These are phyloP conservation scores for Lycaon pictus DNA, from an alignment of 2,113 vertebrate genomes.

Conservation along the genomic window DNA sequence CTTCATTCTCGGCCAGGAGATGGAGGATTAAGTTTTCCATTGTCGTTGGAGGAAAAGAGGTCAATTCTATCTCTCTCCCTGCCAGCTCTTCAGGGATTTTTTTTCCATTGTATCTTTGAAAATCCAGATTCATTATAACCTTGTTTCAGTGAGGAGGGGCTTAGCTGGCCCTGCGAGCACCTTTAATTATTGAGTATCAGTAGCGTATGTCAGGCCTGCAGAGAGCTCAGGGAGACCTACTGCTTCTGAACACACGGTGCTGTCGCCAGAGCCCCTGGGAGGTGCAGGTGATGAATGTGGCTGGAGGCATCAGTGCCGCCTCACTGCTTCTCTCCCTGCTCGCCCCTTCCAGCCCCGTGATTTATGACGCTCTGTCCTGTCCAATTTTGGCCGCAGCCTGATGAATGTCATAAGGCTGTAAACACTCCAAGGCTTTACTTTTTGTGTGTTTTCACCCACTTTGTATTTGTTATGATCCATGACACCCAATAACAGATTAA, in stretches of 20 bases:
- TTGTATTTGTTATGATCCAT: slow-evolving; percentile 50
- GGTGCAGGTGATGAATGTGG: slow-evolving; percentile 1
- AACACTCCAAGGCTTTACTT: slow-evolving; percentile 42
- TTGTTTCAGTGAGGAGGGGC: background rate
- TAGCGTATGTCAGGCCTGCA: background rate
- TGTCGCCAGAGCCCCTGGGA: fast-evolving
- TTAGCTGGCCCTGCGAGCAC: background rate
- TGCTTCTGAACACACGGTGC: background rate
- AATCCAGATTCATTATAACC: background rate
- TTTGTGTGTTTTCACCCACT: slow-evolving; percentile 16
- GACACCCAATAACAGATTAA: background rate
- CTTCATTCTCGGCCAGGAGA: background rate
- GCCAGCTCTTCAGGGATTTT: background rate
- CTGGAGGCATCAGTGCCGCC: fast-evolving
- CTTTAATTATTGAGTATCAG: slow-evolving; percentile 21
- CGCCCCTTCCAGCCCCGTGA: background rate
- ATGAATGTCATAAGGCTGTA: slow-evolving; percentile 39
- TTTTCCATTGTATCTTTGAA: background rate
- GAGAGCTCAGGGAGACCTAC: background rate
- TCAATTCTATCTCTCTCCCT: background rate
- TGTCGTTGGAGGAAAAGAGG: background rate
- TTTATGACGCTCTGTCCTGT: slow-evolving; percentile 33
- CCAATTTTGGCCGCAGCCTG: background rate
- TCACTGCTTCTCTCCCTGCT: background rate
- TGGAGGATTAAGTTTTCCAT: background rate